Percentiles rank a stretch among this genome's conserved stretches.
These are phyloP conservation scores for Dreissena rostriformis DNA, from an alignment of 1,140 invertebrate genomes.

Conservation along the genomic window DNA sequence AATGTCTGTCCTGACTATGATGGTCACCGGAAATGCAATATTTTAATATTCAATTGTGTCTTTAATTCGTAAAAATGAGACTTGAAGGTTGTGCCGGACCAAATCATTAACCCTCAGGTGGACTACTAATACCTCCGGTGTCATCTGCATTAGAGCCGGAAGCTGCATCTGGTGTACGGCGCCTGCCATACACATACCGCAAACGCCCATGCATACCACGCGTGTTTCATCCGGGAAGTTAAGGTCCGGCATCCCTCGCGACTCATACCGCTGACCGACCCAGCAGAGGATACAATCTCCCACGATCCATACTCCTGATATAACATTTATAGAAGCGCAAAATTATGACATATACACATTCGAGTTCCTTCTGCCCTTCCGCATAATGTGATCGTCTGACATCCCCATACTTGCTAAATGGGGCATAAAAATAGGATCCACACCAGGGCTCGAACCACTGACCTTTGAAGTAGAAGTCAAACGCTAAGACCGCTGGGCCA, in stretches of 20 bases:
- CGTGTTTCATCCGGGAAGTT: neutral
- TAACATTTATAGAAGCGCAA: neutral
- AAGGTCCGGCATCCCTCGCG: neutral
- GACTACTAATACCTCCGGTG: neutral
- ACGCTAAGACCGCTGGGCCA: no score
- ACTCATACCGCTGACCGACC: neutral
- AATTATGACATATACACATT: neutral
- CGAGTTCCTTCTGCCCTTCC: neutral
- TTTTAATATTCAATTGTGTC: neutral
- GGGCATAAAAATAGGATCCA: no score
- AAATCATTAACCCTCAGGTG: conserved; percentile 12
- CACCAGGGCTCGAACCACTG: no score
- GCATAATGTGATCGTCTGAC: neutral
- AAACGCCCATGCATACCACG: neutral
- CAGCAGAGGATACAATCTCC: conserved; percentile 14
- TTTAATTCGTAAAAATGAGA: neutral
- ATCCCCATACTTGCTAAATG: neutral
- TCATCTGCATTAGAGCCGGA: neutral
- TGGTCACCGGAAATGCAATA: no score
- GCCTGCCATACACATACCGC: neutral
- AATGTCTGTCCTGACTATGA: no score
- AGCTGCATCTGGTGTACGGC: neutral
- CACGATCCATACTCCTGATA: conserved; percentile 2
- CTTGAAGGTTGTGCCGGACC: no score
- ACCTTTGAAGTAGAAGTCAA: no score